Evolutionary conservation across 2,797 vertebrate species (phyloP).

Genomic region (Macrochelys suwanniensis): DNA sequence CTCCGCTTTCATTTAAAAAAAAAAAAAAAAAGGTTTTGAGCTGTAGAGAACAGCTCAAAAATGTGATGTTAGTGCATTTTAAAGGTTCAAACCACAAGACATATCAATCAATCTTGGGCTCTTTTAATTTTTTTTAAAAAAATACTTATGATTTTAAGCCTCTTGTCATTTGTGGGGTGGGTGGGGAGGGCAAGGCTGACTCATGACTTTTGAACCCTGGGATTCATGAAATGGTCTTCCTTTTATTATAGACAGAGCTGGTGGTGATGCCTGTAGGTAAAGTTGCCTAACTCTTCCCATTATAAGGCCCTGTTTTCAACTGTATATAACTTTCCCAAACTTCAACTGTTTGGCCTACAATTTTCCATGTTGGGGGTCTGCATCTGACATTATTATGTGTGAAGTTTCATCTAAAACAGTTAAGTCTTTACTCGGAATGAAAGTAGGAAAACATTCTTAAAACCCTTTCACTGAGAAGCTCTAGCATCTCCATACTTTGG

Average conservation of each 20-base stretch:
- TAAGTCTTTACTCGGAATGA: neutral
- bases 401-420: neutral
- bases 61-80: neutral
- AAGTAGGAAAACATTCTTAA: neutral
- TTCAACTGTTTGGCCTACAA: neutral
- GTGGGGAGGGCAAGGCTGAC: neutral
- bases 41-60: neutral
- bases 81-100: neutral
- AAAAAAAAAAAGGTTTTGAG: conserved; percentile 10
- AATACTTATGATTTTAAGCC: neutral
- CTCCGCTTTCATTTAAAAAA: conserved; percentile 28
- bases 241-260: neutral
- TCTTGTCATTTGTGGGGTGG: too few relatives aligned
- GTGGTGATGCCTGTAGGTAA: neutral
- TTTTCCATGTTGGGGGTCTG: neutral
- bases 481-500: neutral
- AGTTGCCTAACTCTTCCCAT: neutral
- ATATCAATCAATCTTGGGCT: too few relatives aligned
- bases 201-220: neutral
- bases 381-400: neutral
- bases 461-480: neutral
- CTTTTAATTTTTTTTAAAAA: neutral
- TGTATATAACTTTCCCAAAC: neutral
- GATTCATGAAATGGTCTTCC: neutral
- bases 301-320: neutral